A percentile compares a stretch with the other conserved stretches of the same genome.
Evolutionary conservation across 1,140 invertebrate species (phyloP).

Genomic region (Episyrphus balteatus): DNA sequence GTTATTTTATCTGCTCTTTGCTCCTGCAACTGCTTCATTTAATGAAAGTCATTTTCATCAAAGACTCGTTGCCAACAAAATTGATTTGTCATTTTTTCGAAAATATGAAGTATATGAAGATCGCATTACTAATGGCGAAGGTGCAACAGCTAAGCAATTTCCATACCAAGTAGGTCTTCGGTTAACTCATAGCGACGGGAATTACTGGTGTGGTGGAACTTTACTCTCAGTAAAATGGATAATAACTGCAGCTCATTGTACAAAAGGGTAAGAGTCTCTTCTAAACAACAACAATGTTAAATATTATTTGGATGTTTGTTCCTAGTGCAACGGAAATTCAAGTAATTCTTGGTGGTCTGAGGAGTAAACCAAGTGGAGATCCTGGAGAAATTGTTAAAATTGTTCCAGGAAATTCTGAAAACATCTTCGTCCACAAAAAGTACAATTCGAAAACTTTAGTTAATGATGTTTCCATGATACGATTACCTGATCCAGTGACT

Average conservation of each 20-base stretch:
- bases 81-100: no score
- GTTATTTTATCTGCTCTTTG: no score
- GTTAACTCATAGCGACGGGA: slow-evolving; percentile 7
- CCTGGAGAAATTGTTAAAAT: slow-evolving; percentile 17
- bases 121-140: slow-evolving; percentile 20
- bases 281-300: no score
- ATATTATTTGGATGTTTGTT: no score
- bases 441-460: slow-evolving; percentile 6
- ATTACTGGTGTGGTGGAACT: slow-evolving; percentile 25
- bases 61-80: no score
- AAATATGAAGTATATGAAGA: no score
- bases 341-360: slow-evolving; percentile 23
- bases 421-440: slow-evolving; percentile 16
- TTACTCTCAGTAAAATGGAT: slow-evolving; percentile 24
- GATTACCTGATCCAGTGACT: slow-evolving; percentile 15
- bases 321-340: slow-evolving; percentile 17
- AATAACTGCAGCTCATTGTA: slow-evolving; percentile 26
- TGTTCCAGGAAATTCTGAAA: slow-evolving; percentile 14
- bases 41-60: no score
- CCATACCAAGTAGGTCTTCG: slow-evolving; percentile 26
- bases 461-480: slow-evolving; percentile 26
- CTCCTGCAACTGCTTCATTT: no score
- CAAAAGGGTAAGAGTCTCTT: slow-evolving; percentile 9
- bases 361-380: slow-evolving; percentile 16
- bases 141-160: slow-evolving; percentile 18